Conservation (phyloP, 2,797 vertebrate genomes). For the Cyclopterus lumpus region DNA sequence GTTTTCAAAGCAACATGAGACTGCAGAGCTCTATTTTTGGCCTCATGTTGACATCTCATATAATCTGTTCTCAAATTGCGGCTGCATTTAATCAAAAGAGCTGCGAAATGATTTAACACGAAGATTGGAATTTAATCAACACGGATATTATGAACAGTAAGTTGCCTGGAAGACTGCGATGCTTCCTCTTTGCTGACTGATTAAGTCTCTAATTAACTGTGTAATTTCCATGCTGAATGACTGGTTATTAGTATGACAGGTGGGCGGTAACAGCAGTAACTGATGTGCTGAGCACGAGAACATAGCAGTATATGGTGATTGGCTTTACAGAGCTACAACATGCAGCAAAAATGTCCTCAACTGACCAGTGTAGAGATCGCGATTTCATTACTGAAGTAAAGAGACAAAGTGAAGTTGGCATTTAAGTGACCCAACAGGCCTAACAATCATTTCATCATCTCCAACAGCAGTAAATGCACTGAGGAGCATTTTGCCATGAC, state of each 20-base stretch:
- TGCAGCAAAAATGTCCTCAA: background rate
- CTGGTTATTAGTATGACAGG: conserved; percentile 6
- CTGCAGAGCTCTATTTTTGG: conserved; percentile 44
- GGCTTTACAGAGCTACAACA: background rate
- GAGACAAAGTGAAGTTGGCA: too few species aligned
- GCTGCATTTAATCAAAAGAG: conserved; percentile 52
- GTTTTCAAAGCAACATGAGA: conserved; percentile 49
- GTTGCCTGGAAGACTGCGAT: conserved; percentile 2
- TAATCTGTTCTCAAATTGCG: conserved; percentile 45
- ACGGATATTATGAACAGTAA: conserved; percentile 3
- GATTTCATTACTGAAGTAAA: background rate
- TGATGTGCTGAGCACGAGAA: background rate
- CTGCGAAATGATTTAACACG: conserved; percentile 40
- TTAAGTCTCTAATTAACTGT: conserved; percentile 27
- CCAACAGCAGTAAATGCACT: background rate
- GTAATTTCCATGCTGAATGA: conserved; percentile 22
- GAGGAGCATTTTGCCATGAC: background rate
- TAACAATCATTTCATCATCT: background rate
- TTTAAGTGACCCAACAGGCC: background rate
- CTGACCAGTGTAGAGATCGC: background rate
- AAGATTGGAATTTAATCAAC: conserved; percentile 27
- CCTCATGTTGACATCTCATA: conserved; percentile 50
- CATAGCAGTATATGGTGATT: background rate
- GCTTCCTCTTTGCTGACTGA: conserved; percentile 26
- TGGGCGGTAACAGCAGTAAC: conserved; percentile 2